Percentiles rank a stretch among this genome's conserved stretches.
Conservation (phyloP, 2,113 vertebrate genomes). For the Psilopogon haemacephalus region DNA sequence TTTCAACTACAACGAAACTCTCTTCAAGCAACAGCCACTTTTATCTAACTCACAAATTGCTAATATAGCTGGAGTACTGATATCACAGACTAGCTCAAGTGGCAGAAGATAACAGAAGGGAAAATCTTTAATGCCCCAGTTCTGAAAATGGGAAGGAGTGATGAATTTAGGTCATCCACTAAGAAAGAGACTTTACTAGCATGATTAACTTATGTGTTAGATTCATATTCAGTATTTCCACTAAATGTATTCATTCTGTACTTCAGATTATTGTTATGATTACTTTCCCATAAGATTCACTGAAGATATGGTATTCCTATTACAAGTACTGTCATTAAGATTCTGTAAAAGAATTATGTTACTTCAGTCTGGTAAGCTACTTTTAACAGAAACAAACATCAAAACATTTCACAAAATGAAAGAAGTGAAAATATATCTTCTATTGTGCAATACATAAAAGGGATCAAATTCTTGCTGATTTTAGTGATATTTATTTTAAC, state of each 20-base stretch:
- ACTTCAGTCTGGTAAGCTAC: background rate
- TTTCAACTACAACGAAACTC: background rate
- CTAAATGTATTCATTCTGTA: background rate
- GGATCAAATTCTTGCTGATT: background rate
- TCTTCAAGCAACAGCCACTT: background rate
- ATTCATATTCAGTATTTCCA: background rate
- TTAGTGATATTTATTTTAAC: constrained; percentile 40
- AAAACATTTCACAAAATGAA: background rate
- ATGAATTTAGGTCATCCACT: background rate
- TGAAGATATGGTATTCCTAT: background rate
- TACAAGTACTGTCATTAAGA: constrained; percentile 1
- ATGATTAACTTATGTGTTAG: background rate
- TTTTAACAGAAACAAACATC: background rate
- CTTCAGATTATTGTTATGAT: background rate
- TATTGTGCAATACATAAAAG: constrained; percentile 36
- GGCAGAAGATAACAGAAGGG: background rate
- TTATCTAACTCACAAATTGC: background rate
- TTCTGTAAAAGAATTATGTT: background rate
- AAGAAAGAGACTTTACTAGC: background rate
- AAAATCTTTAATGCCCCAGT: background rate
- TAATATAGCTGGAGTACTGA: background rate
- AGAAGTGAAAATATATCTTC: background rate
- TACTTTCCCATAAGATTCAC: background rate
- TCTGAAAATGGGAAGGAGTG: background rate
- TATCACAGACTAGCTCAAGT: background rate